Conservation (phyloP, 2,797 vertebrate species). For the Brachyrhaphis roseni region DNA sequence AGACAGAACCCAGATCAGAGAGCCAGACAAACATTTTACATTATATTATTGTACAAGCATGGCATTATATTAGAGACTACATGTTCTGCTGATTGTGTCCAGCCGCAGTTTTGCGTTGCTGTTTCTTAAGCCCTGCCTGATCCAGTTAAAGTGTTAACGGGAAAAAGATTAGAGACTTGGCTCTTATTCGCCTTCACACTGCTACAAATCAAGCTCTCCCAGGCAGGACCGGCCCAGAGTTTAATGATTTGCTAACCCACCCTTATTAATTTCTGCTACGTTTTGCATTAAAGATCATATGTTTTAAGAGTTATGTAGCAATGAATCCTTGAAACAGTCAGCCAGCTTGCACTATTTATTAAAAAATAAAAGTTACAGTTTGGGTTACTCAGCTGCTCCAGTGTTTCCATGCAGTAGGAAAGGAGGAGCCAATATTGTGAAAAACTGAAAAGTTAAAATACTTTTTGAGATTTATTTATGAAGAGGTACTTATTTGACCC, state of each 20-base stretch:
- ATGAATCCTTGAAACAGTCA: background rate
- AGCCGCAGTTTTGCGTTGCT: background rate
- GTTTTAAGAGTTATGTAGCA: background rate
- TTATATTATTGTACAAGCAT: background rate
- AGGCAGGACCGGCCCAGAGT: background rate
- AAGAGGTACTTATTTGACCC: background rate
- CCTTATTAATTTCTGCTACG: background rate
- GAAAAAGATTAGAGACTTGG: slow-evolving; percentile 55
- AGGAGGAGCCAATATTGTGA: background rate
- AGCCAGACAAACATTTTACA: slow-evolving; percentile 18
- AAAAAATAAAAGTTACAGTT: background rate
- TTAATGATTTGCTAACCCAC: background rate
- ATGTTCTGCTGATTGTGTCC: background rate
- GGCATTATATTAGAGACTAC: background rate
- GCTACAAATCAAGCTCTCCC: slow-evolving; percentile 35
- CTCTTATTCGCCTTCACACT: slow-evolving; percentile 11
- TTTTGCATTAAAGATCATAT: background rate
- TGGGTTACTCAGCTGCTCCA: background rate
- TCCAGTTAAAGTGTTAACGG: slow-evolving; percentile 76
- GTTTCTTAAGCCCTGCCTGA: slow-evolving; percentile 62
- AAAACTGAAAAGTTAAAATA: background rate
- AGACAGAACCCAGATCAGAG: slow-evolving; percentile 30
- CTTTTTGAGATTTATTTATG: background rate
- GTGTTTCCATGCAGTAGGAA: background rate
- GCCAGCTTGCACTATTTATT: background rate